A percentile compares a stretch with the other conserved stretches of the same genome.
Conservation (phyloP, 2,113 vertebrate genomes). For the Callipepla squamata region DNA sequence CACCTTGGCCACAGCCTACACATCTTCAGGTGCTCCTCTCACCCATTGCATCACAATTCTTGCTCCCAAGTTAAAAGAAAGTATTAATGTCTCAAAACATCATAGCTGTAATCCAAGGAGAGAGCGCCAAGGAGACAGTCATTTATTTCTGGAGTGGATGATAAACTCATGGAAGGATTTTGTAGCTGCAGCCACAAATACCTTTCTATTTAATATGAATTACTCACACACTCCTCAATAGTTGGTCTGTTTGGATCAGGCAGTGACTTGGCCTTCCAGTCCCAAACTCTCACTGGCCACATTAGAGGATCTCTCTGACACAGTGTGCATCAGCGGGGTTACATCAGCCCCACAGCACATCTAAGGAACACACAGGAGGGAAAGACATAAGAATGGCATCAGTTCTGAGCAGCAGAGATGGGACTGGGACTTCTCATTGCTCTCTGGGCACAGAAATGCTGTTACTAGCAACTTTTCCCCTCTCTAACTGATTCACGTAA, state of each 20-base stretch:
- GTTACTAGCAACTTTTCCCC: not conserved
- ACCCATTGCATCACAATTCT: not conserved
- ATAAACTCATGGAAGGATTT: not conserved
- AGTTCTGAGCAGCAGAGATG: not conserved
- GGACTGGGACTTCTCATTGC: not conserved
- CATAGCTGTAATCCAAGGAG: constrained; percentile 7
- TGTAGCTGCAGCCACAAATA: not conserved
- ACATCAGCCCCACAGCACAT: not conserved
- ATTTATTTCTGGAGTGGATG: constrained; percentile 35
- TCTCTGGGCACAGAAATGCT: not conserved
- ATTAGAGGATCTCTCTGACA: not conserved
- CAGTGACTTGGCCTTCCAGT: not conserved
- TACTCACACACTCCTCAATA: not conserved
- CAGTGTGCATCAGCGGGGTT: not conserved
- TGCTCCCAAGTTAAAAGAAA: not conserved
- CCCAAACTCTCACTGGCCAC: not conserved
- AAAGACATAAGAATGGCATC: not conserved
- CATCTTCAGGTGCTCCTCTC: not conserved
- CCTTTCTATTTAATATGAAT: not conserved
- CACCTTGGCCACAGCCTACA: not conserved
- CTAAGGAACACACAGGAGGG: not conserved
- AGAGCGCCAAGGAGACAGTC: not conserved
- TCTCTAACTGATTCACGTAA: not conserved
- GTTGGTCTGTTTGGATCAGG: not conserved
- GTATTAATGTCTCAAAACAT: not conserved